phyloP scores from a whole-genome alignment of 2,888 invertebrate species.

The Polydrusus cervinus region DNA sequence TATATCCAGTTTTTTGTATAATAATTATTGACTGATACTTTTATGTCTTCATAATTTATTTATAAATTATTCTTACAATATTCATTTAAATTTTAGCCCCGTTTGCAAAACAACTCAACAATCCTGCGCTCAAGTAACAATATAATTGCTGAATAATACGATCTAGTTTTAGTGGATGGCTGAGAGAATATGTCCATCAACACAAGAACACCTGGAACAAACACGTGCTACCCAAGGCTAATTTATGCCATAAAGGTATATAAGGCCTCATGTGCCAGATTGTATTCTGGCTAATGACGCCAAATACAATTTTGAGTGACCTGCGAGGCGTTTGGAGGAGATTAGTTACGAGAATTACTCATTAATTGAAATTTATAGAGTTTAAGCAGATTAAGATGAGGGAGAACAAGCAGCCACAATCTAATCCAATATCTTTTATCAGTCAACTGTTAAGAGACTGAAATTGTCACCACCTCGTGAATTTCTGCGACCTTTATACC shows the following conservation, averaged over 20 bases:
- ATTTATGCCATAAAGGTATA: constrained; percentile 33
- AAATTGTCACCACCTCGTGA: neutral
- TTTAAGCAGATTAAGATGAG: neutral
- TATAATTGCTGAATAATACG: constrained; percentile 20
- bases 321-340: constrained; percentile 16
- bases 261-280: constrained; percentile 31
- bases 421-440: neutral
- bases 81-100: neutral
- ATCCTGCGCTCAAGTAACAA: constrained; percentile 23
- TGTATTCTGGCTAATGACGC: constrained; percentile 40
- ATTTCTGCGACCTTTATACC: neutral
- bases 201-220: constrained; percentile 39
- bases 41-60: too few species aligned
- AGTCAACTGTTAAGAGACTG: neutral
- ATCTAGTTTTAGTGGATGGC: constrained; percentile 32
- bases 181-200: constrained; percentile 32
- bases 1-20: too few species aligned
- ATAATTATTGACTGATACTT: too few species aligned
- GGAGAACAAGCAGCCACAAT: too few species aligned
- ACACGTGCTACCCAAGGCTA: constrained; percentile 32
- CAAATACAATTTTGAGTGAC: constrained; percentile 42
- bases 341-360: neutral
- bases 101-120: constrained; percentile 5
- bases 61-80: too few species aligned
- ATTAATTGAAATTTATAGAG: neutral